Base-by-base conservation (phyloP, 2,888 invertebrate genomes). In the Augiades crinisus region DNA sequence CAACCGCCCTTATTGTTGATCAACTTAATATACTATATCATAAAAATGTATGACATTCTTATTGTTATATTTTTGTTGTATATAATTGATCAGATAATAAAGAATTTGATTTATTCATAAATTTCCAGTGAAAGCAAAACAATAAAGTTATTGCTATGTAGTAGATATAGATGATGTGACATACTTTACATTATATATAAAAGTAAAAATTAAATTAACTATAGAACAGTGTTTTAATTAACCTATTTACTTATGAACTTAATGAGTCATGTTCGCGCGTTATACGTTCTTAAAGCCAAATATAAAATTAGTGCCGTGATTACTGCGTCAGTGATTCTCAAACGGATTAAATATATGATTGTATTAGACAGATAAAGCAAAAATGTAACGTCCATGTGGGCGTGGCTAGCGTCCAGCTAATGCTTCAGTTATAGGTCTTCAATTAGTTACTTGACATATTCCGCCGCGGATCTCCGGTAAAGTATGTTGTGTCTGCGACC, bases 1-100 rank as follows among this genome's bases (percentile, higher is more conserved):
- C 99, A 6, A 97, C 98, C 0, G 98, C 98, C 75, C 95, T 98
- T 54, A 93, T 98, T 82, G 85, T 99, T 60, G 98, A 99, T 75
- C 95, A 97, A 87, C 87, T 98, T 87, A 96, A 95, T 65, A 82
- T 88, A 8, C 71, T 88, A 7, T 98, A 96, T 12, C 40, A 38
- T 4, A 17, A 37, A 10, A 30, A 14, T 47, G 31, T 14, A 13
- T 17, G n/a, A 3, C 8, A 21, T 7, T 8, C n/a, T 3, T n/a
- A n/a, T n/a, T n/a, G n/a, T n/a, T n/a, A n/a, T n/a, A n/a, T n/a
- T n/a, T n/a, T n/a, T n/a, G n/a, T n/a, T n/a, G n/a, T n/a, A n/a
- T n/a, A n/a, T n/a, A n/a, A n/a, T n/a, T n/a, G n/a, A n/a, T n/a
- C n/a, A n/a, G n/a, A n/a, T n/a, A n/a, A n/a, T n/a, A n/a, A n/a